Base-by-base conservation (phyloP, 2,113 vertebrate genomes). In the Gymnorhina tibicen region DNA sequence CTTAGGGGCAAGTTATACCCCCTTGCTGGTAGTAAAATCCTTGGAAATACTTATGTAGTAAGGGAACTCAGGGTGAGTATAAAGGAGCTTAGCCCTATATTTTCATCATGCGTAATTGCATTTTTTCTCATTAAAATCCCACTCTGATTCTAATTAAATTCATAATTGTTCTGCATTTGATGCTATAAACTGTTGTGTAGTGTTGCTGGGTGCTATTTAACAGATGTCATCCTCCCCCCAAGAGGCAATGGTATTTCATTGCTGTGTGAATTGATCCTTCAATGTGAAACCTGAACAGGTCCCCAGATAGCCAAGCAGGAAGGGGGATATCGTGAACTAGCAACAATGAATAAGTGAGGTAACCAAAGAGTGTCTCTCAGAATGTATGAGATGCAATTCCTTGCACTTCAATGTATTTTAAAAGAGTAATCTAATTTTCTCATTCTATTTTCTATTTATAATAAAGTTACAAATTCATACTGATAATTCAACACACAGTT, bases 121-220 rank as follows among this genome's bases (percentile, higher is more conserved):
- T 96, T 92, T 76, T 93, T 94, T 92, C 93, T 95, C 93, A 92
- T 96, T 96, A 96, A 96, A 96, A 86, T 95, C 88, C 49, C 95
- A 94, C 88, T 95, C 83, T 92, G 76, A 55, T 96, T 92, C 93
- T 96, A 96, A 97, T 96, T 97, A 96, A 92, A 95, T 95, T 96
- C 91, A 96, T 96, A 96, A 96, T 92, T 95, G 92, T 94, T 96
- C 92, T 81, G 81, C 73, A 87, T 94, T 92, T 94, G 90, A 81
- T 96, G 88, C 76, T 75, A 72, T 96, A 94, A 97, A 96, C 83
- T 92, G 79, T 93, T 94, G 53, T 94, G 49, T 47, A 87, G 95
- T 89, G 66, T 96, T 86, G 64, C 27, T 44, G 88, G 85, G 64
- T 93, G 83, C 92, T 95, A 84, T 87, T 93, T 93, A 97, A 93